Percentiles rank a stretch among this genome's conserved stretches.
Evolutionary conservation across 2,888 invertebrate species (phyloP).

Genomic region (Tolmerus cingulatus): DNA sequence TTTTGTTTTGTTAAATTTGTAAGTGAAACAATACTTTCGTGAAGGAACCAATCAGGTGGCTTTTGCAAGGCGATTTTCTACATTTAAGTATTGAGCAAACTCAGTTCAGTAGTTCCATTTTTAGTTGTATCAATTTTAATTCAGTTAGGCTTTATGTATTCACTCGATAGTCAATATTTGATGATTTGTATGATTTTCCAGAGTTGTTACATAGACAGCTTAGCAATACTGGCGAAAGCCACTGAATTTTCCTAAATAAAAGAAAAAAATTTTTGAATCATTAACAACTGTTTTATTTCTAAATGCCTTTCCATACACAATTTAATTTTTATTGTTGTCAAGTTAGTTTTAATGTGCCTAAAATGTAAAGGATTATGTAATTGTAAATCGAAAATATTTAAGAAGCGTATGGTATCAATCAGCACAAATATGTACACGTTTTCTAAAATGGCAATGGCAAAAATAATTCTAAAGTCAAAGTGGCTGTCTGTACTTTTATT

Average conservation of each 20-base stretch:
- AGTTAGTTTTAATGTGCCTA: no score
- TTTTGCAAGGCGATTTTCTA: neutral
- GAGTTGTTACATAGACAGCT: slow-evolving; percentile 15
- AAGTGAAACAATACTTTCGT: neutral
- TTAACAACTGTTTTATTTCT: neutral
- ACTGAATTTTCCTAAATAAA: slow-evolving; percentile 33
- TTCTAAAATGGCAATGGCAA: no score
- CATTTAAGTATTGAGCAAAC: neutral
- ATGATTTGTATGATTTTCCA: neutral
- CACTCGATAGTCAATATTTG: neutral
- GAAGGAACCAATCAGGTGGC: neutral
- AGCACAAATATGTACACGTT: no score
- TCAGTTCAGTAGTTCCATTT: neutral
- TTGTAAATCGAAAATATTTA: no score
- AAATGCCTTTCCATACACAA: neutral
- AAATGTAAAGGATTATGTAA: no score
- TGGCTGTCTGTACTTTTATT: no score
- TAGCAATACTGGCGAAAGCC: slow-evolving; percentile 23
- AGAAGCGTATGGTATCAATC: no score
- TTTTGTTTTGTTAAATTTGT: slow-evolving; percentile 21
- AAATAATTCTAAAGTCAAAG: no score
- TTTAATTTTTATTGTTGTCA: neutral
- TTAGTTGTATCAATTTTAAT: neutral
- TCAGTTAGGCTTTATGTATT: neutral
- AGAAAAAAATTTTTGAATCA: neutral